Evolutionary conservation across 2,888 invertebrate genomes (phyloP).

Genomic region (Abrostola triplasia): DNA sequence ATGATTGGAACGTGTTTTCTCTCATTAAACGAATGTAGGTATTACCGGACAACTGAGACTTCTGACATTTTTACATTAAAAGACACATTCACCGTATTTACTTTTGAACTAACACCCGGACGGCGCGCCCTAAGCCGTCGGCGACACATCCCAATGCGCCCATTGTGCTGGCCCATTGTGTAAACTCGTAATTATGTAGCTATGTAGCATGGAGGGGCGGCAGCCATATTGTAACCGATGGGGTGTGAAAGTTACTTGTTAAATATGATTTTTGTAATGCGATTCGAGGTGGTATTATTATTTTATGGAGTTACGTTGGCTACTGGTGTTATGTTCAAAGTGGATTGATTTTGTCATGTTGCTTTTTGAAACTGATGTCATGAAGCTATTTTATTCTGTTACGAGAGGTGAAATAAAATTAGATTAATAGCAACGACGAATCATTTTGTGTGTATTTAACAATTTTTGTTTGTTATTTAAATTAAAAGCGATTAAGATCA

Average conservation of each 20-base stretch:
- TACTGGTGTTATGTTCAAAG: slow-evolving; percentile 23
- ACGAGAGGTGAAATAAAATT: no score
- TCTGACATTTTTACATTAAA: slow-evolving; percentile 9
- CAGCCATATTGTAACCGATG: slow-evolving; percentile 61
- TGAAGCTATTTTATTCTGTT: no score
- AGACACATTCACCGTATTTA: slow-evolving; percentile 45
- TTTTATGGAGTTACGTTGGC: slow-evolving; percentile 38
- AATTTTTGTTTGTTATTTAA: no score
- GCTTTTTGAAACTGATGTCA: background rate
- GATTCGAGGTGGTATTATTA: slow-evolving; percentile 61
- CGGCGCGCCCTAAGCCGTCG: slow-evolving; percentile 21
- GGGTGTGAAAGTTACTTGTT: slow-evolving; percentile 69
- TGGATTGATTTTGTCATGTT: slow-evolving; percentile 19
- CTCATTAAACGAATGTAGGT: background rate
- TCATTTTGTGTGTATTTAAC: no score
- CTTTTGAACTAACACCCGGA: slow-evolving; percentile 35
- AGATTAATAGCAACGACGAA: no score
- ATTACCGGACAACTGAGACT: background rate
- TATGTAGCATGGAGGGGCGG: slow-evolving; percentile 59
- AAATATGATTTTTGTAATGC: slow-evolving; percentile 73
- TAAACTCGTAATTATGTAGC: slow-evolving; percentile 69
- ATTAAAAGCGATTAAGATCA: no score
- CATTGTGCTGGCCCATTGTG: slow-evolving; percentile 66
- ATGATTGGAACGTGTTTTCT: background rate
- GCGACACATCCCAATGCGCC: slow-evolving; percentile 54